phyloP scores from a whole-genome alignment of 2,797 vertebrate species.

The Cyprinella venusta region DNA sequence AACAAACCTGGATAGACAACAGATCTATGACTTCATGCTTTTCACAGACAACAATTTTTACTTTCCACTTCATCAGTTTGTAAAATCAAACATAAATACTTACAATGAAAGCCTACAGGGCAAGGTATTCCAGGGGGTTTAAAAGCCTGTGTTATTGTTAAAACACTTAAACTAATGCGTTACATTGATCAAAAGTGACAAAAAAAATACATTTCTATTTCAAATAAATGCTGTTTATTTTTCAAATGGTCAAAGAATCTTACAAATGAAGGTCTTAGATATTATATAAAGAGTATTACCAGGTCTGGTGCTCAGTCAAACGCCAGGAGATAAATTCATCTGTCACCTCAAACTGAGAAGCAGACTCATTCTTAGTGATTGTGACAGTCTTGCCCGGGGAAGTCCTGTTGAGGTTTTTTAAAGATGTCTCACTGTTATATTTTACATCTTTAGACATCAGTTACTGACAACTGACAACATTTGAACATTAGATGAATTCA shows the following conservation, averaged over 20 bases:
- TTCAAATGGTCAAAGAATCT: neutral
- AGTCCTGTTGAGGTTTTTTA: neutral
- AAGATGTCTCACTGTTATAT: neutral
- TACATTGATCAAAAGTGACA: neutral
- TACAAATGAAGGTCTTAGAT: neutral
- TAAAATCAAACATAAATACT: neutral
- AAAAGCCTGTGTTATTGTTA: neutral
- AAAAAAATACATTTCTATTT: neutral
- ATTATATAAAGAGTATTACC: neutral
- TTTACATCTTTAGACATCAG: neutral
- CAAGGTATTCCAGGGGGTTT: neutral
- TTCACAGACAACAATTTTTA: neutral
- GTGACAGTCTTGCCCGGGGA: neutral
- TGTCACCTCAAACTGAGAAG: neutral
- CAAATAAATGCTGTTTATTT: neutral
- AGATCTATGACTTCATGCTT: neutral
- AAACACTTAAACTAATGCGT: neutral
- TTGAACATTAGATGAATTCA: neutral
- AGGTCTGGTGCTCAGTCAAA: neutral
- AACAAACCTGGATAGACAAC: neutral
- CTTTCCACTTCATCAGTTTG: neutral
- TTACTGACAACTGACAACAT: neutral
- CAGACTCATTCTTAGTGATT: neutral
- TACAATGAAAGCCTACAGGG: neutral
- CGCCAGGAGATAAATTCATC: neutral